phyloP scores from a whole-genome alignment of 2,113 vertebrate genomes.

The Haemorhous mexicanus region DNA sequence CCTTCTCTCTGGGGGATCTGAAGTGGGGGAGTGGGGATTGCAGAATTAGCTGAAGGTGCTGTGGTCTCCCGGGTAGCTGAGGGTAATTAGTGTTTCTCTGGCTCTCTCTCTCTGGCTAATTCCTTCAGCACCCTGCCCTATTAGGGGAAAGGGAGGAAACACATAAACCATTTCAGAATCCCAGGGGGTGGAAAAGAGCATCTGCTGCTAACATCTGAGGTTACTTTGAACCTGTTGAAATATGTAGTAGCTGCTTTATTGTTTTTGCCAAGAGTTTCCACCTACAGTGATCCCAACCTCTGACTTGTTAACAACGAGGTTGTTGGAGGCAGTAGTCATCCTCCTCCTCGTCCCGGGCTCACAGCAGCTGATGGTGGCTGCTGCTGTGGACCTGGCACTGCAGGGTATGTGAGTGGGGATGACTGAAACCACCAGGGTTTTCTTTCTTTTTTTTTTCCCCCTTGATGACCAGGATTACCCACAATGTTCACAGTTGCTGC shows the following conservation, averaged over 20 bases:
- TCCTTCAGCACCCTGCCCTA: conserved; percentile 60
- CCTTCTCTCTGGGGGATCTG: conserved; percentile 12
- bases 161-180: conserved; percentile 61
- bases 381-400: neutral
- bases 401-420: neutral
- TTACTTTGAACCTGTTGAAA: conserved; percentile 75
- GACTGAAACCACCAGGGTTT: neutral
- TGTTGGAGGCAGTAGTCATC: conserved; percentile 41
- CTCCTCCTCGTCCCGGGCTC: neutral
- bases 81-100: conserved; percentile 46
- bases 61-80: conserved; percentile 23
- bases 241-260: conserved; percentile 64
- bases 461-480: neutral
- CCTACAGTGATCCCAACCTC: conserved; percentile 53
- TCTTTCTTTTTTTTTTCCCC: fast-evolving
- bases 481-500: neutral
- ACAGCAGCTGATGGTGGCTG: neutral
- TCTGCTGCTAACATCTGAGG: conserved; percentile 69
- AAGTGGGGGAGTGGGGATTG: neutral
- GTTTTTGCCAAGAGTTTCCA: conserved; percentile 68
- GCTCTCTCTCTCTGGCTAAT: conserved; percentile 43
- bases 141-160: conserved; percentile 59
- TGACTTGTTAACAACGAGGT: conserved; percentile 31
- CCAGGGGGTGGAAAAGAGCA: conserved; percentile 64
- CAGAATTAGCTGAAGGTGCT: conserved; percentile 47